Base-by-base conservation (phyloP, 2,797 vertebrate genomes). In the Nyctalus aviator region DNA sequence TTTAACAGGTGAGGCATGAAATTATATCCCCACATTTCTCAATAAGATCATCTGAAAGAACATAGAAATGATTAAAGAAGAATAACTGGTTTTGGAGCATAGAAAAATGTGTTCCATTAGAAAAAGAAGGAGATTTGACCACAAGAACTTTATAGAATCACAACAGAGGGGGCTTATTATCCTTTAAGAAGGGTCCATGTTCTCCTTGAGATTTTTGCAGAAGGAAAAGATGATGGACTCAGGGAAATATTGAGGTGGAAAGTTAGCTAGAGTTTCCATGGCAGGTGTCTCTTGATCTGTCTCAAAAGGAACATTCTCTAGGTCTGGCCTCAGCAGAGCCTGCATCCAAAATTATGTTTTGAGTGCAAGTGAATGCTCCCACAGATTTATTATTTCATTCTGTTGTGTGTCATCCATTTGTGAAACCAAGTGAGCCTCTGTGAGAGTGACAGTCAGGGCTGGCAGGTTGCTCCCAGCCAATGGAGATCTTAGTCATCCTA, bases 301-400 rank as follows among this genome's bases (percentile, higher is more conserved):
- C 71, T 82, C 72, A 32, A 66, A 92, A 87, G 20, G 12, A 94
- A 90, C 2, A 35, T 44, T 73, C 41, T 87, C 48, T 62, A 83
- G 12, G 37, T 78, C 21, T 78, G 46, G 17, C 37, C 37, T 91
- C 57, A 53, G 48, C 2, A 35, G 37, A 83, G 21, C 2, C 32
- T 27, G 15, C 8, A 59, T 68, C 91, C 73, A 68, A 48, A 57
- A 94, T 53, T 21, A 62, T 62, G 59, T 79, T 76, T 35, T 4
- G 20, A 71, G 27, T 20, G 69, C 21, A 71, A 13, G 4, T 37
- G 30, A 35, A 78, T 15, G 20, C 13, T 35, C 17, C 13, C 8
- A 3, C 62, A 30, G 35, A 53, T 20, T 25, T 62, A 2, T 9
- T 37, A 11, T 37, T 79, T 30, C 23, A 46, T 62, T 27, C 41